Evolutionary conservation across 2,888 invertebrate genomes (phyloP).

Genomic region (Polyommatus iphigenia): DNA sequence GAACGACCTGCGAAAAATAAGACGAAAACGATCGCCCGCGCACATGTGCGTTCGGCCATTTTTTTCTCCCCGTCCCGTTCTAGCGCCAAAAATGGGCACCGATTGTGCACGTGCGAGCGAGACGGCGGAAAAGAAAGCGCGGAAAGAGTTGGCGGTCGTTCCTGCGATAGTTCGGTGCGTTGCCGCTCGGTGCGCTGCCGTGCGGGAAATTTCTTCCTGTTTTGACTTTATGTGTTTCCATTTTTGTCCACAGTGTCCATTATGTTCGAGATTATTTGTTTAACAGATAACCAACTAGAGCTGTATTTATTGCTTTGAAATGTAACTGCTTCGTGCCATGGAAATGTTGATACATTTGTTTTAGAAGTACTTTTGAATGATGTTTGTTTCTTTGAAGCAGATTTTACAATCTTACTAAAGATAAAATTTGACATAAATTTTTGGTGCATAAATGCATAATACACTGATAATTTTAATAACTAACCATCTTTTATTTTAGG

Average conservation of each 20-base stretch:
- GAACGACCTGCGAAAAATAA: slow-evolving; percentile 78
- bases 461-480: neutral
- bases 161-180: slow-evolving; percentile 57
- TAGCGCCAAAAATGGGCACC: slow-evolving; percentile 63
- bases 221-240: slow-evolving; percentile 55
- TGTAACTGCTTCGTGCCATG: slow-evolving; percentile 20
- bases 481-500: neutral
- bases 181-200: slow-evolving; percentile 61
- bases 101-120: slow-evolving; percentile 51
- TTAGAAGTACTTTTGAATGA: neutral
- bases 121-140: slow-evolving; percentile 71
- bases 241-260: slow-evolving; percentile 52
- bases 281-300: slow-evolving; percentile 32
- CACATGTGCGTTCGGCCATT: slow-evolving; percentile 77
- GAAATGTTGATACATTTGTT: neutral
- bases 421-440: neutral
- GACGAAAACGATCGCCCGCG: slow-evolving; percentile 68
- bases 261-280: slow-evolving; percentile 39
- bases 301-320: slow-evolving; percentile 25
- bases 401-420: neutral
- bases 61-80: slow-evolving; percentile 68
- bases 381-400: neutral
- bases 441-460: neutral
- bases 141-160: slow-evolving; percentile 69
- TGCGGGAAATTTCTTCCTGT: slow-evolving; percentile 72